Percentiles rank a stretch among this genome's conserved stretches.
Evolutionary conservation across 2,113 vertebrate species (phyloP).

Genomic region (Athene cunicularia): DNA sequence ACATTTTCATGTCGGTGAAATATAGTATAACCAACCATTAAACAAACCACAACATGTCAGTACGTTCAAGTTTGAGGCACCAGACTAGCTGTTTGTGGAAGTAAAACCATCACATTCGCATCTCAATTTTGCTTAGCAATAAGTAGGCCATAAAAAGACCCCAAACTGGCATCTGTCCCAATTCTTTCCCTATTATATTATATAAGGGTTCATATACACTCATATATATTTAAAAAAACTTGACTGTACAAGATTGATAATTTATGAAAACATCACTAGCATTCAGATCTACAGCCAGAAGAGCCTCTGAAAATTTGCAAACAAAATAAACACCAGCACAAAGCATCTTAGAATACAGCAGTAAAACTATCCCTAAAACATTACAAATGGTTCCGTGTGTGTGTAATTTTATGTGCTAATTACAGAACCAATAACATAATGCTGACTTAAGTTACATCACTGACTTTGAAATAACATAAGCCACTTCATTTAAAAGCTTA

Average conservation of each 20-base stretch:
- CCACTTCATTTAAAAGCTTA: not conserved
- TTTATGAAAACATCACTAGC: not conserved
- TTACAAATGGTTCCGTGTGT: not conserved
- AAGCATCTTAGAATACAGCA: not conserved
- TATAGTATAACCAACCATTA: not conserved
- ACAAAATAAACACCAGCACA: not conserved
- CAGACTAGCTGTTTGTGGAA: not conserved
- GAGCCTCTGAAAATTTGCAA: not conserved
- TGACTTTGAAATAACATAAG: not conserved
- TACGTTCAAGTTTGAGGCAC: not conserved
- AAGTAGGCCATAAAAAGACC: not conserved
- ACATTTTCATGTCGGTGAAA: not conserved
- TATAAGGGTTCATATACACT: not conserved
- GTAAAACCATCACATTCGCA: not conserved
- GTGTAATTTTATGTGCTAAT: not conserved
- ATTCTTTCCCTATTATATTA: not conserved
- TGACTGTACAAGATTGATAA: not conserved
- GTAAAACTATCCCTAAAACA: not conserved
- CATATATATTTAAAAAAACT: not conserved
- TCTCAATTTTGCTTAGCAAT: not conserved
- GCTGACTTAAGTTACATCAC: not conserved
- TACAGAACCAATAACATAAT: not conserved
- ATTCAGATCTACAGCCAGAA: not conserved
- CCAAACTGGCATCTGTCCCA: not conserved
- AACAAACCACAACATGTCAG: not conserved